Evolutionary conservation across 2,113 vertebrate genomes (phyloP), one percentile per base, ranked within the genome.

Genomic region (Passer montanus): DNA sequence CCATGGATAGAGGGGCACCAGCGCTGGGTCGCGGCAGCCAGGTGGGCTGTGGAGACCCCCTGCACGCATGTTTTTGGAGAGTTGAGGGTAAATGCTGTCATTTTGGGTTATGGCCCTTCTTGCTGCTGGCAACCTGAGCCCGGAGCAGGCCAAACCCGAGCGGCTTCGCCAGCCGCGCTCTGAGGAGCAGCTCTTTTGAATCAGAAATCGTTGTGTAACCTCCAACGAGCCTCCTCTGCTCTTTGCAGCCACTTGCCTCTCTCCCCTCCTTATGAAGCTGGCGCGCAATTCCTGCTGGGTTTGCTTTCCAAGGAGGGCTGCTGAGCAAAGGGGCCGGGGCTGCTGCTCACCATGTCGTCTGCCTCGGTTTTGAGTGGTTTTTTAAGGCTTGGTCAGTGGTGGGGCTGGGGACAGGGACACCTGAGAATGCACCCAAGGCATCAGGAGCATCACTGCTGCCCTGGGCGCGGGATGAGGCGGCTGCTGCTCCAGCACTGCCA

Each of bases 151-250:
- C 94, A 94, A 95, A 81, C 55, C 80, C 68, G 19, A 62, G 76
- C 5, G 12, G 62, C 86, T n/a, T 35, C 4, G 0, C 59, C 44
- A n/a, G 84, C 75, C 11, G 3, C 13, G 7, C 85, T 91, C 60
- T 13, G 70, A 2, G 18, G 73, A 87, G 84, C 91, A 55, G 94
- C 85, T 84, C 21, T 21, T n/a, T 53, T 95, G 89, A 96, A 94
- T 66, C 87, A 87, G 81, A 26, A 87, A 77, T 64, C 26, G 67
- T 95, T 97, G 90, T 11, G 15, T 95, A 97, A 97, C 84, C 64
- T 67, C 84, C 55, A 72, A 74, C 9, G 27, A 91, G 92, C 63
- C 55, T 93, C 35, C 58, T 85, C 53, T 31, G 77, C 1, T 1
- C 2, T 84, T 87, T 63, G n/a, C 46, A 67, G 82, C 80, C 27